Evolutionary conservation across 2,888 invertebrate species (phyloP).

Genomic region (Tipula confusa): DNA sequence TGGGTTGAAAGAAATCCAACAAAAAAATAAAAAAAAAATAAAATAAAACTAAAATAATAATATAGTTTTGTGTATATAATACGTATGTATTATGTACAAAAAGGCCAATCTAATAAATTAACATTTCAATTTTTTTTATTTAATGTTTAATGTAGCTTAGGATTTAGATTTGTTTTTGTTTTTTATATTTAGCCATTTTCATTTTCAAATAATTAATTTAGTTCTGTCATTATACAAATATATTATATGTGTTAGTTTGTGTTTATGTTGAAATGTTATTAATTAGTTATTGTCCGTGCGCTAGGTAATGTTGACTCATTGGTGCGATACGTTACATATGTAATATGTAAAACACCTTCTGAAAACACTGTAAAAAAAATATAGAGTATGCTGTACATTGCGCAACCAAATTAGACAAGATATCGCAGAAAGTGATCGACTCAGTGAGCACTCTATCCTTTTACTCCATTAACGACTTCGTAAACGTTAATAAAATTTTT

Average conservation of each 20-base stretch:
- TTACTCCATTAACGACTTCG: too few relatives aligned
- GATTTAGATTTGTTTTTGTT: neutral
- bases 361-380: too few relatives aligned
- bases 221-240: neutral
- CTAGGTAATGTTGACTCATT: neutral
- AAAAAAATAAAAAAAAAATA: neutral
- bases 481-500: too few relatives aligned
- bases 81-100: neutral
- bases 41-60: neutral
- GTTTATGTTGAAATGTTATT: neutral
- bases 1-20: neutral
- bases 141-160: too few relatives aligned
- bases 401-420: too few relatives aligned
- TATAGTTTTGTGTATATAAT: neutral
- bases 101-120: conserved; percentile 6
- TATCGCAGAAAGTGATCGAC: too few relatives aligned
- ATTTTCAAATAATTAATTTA: neutral
- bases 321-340: too few relatives aligned
- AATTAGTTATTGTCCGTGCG: neutral
- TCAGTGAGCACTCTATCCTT: too few relatives aligned
- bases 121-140: neutral
- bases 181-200: neutral
- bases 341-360: too few relatives aligned
- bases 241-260: neutral
- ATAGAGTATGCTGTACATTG: too few relatives aligned